Conservation (phyloP, 2,888 invertebrate species). For the Asteroscopus sphinx region DNA sequence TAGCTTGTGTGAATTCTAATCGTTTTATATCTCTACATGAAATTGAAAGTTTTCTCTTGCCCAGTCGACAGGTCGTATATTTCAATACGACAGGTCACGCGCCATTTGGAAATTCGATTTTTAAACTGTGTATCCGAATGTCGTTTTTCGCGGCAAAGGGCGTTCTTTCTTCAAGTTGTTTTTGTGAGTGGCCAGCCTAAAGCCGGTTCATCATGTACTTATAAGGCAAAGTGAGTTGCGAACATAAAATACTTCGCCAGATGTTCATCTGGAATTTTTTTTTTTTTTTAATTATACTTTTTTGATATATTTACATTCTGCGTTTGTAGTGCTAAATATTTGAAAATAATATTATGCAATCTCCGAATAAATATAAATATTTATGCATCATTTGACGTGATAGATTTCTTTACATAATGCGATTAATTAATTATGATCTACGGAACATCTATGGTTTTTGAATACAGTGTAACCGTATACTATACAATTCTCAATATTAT, state of each 20-base stretch:
- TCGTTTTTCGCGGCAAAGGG: conserved; percentile 30
- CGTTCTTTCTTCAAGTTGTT: conserved; percentile 21
- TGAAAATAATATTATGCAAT: conserved; percentile 41
- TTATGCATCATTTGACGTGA: conserved; percentile 25
- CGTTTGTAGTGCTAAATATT: conserved; percentile 22
- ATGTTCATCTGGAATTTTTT: conserved; percentile 50
- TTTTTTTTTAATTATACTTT: conserved; percentile 22
- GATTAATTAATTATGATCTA: no score
- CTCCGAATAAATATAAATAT: conserved; percentile 30
- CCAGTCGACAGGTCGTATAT: conserved; percentile 26
- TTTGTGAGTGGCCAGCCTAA: conserved; percentile 27
- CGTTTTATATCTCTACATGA: conserved; percentile 9
- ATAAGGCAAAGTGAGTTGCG: conserved; percentile 45
- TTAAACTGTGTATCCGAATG: conserved; percentile 29
- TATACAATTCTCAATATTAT: conserved; percentile 13
- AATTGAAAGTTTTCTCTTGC: conserved; percentile 38
- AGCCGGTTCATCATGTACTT: conserved; percentile 40
- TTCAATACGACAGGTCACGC: conserved; percentile 22
- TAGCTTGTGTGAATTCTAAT: conserved; percentile 12
- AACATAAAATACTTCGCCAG: conserved; percentile 53
- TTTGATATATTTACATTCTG: conserved; percentile 29
- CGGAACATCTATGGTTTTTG: conserved; percentile 19
- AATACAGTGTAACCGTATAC: conserved; percentile 1
- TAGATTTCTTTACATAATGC: conserved; percentile 33
- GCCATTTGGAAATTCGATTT: conserved; percentile 40